Evolutionary conservation across 2,888 invertebrate species (phyloP).

Genomic region (Lumbricus terrestris): DNA sequence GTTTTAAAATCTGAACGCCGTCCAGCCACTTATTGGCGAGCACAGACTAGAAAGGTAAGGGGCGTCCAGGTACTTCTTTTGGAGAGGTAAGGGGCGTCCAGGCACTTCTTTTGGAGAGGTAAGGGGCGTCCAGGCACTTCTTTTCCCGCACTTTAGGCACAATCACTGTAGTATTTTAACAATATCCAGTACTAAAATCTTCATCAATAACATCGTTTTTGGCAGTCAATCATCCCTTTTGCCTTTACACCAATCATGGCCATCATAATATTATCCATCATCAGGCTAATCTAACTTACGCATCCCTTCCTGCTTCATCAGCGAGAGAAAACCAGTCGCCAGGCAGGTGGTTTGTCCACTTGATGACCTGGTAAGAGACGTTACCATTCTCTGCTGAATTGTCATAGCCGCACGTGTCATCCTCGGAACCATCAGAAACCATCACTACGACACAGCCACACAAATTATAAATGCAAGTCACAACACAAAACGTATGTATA

Average conservation of each 20-base stretch:
- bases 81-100: no score
- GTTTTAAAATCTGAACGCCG: no score
- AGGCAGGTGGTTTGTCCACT: slow-evolving; percentile 83
- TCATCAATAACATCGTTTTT: not conserved
- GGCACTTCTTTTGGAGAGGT: no score
- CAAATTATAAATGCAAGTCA: not conserved
- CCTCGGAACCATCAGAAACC: slow-evolving; percentile 63
- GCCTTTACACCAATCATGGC: not conserved
- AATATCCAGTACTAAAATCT: not conserved
- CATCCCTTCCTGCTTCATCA: slow-evolving; percentile 82
- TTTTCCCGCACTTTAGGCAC: no score
- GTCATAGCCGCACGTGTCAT: slow-evolving; percentile 60
- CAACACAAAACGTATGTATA: not conserved
- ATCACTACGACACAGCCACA: slow-evolving; percentile 29
- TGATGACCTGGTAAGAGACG: slow-evolving; percentile 79
- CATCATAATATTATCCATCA: not conserved
- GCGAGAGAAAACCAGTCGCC: slow-evolving; percentile 79
- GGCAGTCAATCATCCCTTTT: not conserved
- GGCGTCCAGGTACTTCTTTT: no score
- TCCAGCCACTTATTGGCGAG: no score
- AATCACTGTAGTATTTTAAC: not conserved
- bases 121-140: no score
- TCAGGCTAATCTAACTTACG: slow-evolving; percentile 65
- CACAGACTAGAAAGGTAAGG: no score
- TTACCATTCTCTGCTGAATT: slow-evolving; percentile 55